Percentiles rank a stretch among this genome's conserved stretches.
These are phyloP conservation scores for Celastrina argiolus DNA, from an alignment of 2,888 invertebrate species.

Conservation along the genomic window DNA sequence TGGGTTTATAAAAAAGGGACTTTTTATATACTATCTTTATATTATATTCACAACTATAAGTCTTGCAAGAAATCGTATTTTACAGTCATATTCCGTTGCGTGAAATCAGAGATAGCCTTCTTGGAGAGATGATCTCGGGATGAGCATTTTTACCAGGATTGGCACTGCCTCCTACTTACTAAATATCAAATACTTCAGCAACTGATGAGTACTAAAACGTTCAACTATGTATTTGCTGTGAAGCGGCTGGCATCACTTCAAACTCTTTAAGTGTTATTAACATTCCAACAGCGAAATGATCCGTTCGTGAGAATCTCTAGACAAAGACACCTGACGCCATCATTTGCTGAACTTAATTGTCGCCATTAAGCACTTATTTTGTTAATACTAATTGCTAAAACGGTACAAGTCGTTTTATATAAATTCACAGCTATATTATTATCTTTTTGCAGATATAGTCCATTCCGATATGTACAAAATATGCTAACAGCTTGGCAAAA, in stretches of 20 bases:
- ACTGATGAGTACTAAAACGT: background rate
- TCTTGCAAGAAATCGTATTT: too few relatives aligned
- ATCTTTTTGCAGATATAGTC: background rate
- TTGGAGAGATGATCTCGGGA: too few relatives aligned
- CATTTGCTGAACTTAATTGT: background rate
- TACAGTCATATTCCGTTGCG: too few relatives aligned
- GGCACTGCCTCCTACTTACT: too few relatives aligned
- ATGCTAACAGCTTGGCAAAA: background rate
- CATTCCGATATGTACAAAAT: background rate
- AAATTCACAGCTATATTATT: background rate
- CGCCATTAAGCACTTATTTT: background rate
- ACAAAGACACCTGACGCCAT: constrained; percentile 4
- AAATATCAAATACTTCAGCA: background rate
- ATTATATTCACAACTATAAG: too few relatives aligned
- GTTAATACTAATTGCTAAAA: background rate
- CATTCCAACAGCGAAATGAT: background rate
- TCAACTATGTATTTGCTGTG: background rate
- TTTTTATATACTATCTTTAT: too few relatives aligned
- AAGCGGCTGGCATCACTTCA: background rate
- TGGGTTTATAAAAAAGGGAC: too few relatives aligned
- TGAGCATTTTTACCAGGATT: too few relatives aligned
- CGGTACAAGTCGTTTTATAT: background rate
- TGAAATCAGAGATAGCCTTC: too few relatives aligned
- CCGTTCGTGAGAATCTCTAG: background rate
- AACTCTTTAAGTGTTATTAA: background rate